Base-by-base conservation (phyloP, 2,113 vertebrate species). In the Oreocharis arfaki region DNA sequence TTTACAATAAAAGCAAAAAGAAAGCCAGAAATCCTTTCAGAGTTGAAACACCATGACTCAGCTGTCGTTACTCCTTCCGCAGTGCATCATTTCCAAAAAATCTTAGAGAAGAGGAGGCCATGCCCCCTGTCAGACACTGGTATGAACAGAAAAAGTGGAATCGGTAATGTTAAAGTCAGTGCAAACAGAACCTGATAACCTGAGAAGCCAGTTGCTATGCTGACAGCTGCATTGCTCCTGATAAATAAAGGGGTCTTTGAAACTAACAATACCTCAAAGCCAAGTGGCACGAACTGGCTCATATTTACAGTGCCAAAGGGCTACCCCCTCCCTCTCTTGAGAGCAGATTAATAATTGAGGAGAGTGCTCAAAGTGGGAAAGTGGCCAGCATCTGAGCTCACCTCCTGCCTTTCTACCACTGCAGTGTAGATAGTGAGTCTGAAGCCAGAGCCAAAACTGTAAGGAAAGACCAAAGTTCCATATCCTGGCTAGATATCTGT, bases 261-360 rank as follows among this genome's bases (percentile, higher is more conserved):
- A 81, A 70, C 20, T 70, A 81, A 42, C 27, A 18, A 2, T 50
- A 35, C 15, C 42, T 89, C 69, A 81, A 84, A 84, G 44, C 13
- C 67, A 90, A 84, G 35, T 78, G 47, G 27, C 47, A 41, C 0
- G 3, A 89, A 81, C 69, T 39, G 42, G 9, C 16, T 93, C 52
- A 42, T 37, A 56, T 77, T 86, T 47, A n/a, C 78, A n/a, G 13
- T 35, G 33, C 35, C 52, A 77, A 70, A 50, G 33, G 39, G 39
- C 55, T 87, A 15, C 5, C 16, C 6, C 12, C 24, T 80, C 53
- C 26, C 60, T 74, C 59, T 65, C 42, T 27, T 53, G 64, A 81
- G 42, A 87, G 26, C 3, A 80, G 55, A 74, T 84, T 87, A 96
- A 90, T 93, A 91, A 89, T 61, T 73, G 42, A 92, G 26, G 22